phyloP scores from a whole-genome alignment of 2,888 invertebrate species.

The Drosophila affinis region DNA sequence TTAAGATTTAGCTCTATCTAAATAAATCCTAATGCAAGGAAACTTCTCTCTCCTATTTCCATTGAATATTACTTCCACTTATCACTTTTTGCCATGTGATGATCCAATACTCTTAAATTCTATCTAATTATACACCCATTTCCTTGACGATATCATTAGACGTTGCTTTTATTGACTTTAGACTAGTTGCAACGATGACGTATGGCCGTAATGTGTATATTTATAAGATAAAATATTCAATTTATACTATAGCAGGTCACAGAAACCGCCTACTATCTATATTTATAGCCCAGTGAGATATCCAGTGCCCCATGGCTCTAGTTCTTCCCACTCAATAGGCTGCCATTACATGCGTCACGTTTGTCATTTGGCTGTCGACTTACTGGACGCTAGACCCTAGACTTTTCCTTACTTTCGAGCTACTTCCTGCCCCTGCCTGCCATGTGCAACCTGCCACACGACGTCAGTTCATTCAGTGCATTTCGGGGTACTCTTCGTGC shows the following conservation, averaged over 20 bases:
- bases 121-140: not conserved
- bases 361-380: conserved; percentile 3
- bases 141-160: not conserved
- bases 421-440: conserved; percentile 6
- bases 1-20: too few species aligned
- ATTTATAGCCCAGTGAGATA: too few species aligned
- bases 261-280: not conserved
- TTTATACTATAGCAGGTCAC: not conserved
- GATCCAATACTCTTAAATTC: not conserved
- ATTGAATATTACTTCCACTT: not conserved
- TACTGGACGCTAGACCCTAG: not conserved
- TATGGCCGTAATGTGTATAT: not conserved
- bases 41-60: too few species aligned
- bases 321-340: too few species aligned
- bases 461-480: conserved; percentile 72
- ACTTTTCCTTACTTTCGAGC: not conserved
- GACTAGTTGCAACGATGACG: not conserved
- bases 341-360: conserved; percentile 25
- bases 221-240: not conserved
- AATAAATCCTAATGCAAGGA: too few species aligned
- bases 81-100: not conserved
- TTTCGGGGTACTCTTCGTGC: conserved; percentile 42
- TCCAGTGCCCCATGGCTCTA: too few species aligned
- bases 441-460: conserved; percentile 33
- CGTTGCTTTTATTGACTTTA: not conserved